Evolutionary conservation across 1,140 invertebrate genomes (phyloP), one percentile per base, ranked within the genome.

Genomic region (Diachasma alloeum): DNA sequence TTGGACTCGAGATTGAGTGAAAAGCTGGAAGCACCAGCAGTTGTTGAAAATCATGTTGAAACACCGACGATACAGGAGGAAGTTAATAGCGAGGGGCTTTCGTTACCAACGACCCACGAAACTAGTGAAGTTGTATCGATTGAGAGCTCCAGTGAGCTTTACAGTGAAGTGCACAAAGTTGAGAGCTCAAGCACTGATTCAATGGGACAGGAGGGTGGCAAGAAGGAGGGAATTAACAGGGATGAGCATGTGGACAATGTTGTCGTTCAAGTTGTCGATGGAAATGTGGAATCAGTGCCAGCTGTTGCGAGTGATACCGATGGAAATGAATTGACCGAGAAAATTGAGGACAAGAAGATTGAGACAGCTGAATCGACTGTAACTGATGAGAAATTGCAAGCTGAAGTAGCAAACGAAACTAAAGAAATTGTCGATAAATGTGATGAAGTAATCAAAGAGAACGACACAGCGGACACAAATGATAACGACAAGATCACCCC

Each of bases 1-100:
- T 78, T 91, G 77, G 90, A 92, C 78, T 91, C 90, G 0, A 83
- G 90, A 81, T 82, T 90, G 17, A 91, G 90, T 70, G 85, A 90
- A 36, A 89, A 89, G 70, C 81, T 83, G 0, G 87, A 88, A 39
- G 86, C 81, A 0, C 81, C 84, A 9, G 83, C 79, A 0, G 75
- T 83, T 6, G 76, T 85, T 0, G 85, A 88, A 13, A 73, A 79
- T 26, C 83, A 88, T 13, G 79, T 80, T 4, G 86, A 87, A 48
- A 88, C 84, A 4, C 83, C 87, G 6, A 87, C 82, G 6, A 85
- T 87, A 53, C 77, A 83, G 9, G 87, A 88, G 31, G 85, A 89
- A 48, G 79, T 63, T 0, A 85, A 84, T 56, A 85, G 81, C 78
- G 83, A 81, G 56, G 79, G 78, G 0, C 78, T 83, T 36, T 87